Evolutionary conservation across 2,888 invertebrate species (phyloP).

Genomic region (Sericinus montela): DNA sequence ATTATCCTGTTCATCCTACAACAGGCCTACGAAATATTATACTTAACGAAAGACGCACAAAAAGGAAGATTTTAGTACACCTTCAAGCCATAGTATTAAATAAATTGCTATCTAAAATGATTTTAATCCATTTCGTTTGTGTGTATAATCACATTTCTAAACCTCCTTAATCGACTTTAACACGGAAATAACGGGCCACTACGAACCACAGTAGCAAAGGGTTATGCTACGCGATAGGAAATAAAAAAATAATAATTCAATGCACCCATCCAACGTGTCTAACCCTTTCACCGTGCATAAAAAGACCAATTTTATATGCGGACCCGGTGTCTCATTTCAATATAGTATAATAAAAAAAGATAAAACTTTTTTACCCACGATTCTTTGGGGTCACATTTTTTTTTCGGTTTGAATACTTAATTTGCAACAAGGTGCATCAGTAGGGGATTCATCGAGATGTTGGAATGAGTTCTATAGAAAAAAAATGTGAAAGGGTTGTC

Average conservation of each 20-base stretch:
- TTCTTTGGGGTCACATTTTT: constrained; percentile 73
- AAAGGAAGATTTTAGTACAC: too few relatives aligned
- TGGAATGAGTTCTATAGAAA: constrained; percentile 70
- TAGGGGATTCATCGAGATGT: constrained; percentile 61
- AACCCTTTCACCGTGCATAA: constrained; percentile 61
- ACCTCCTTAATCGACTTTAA: constrained; percentile 56
- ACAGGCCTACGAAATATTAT: too few relatives aligned
- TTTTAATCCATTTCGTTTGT: neutral
- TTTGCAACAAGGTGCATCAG: constrained; percentile 79
- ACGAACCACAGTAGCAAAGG: constrained; percentile 65
- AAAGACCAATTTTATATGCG: constrained; percentile 76
- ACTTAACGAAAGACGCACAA: too few relatives aligned
- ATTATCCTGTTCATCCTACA: too few relatives aligned
- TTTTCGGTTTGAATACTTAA: constrained; percentile 70
- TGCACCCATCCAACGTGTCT: constrained; percentile 46
- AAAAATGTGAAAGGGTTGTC: constrained; percentile 56
- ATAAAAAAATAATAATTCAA: constrained; percentile 49
- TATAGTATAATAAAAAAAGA: constrained; percentile 66
- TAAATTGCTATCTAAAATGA: neutral
- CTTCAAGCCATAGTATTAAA: too few relatives aligned
- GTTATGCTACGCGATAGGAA: constrained; percentile 29
- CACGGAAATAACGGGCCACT: constrained; percentile 67
- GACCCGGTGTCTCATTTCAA: constrained; percentile 78
- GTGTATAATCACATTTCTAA: constrained; percentile 42
- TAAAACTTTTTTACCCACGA: constrained; percentile 76